Percentiles rank a stretch among this genome's conserved stretches.
Conservation (phyloP, 2,113 vertebrate species). For the Lepus americanus region DNA sequence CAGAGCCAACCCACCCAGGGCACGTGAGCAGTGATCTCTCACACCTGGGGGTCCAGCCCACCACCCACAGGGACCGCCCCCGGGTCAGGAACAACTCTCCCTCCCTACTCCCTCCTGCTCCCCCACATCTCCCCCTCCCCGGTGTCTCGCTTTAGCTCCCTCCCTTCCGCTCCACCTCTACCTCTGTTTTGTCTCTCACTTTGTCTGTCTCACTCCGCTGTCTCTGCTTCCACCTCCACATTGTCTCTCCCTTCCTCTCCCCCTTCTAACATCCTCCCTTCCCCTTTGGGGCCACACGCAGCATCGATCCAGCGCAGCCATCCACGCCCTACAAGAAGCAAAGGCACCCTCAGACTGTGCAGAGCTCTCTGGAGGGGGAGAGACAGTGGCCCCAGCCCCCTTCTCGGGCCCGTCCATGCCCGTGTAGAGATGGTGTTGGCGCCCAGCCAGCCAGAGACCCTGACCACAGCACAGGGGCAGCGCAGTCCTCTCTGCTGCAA, state of each 20-base stretch:
- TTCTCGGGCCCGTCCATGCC: fast-evolving
- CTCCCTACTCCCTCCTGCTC: too few relatives aligned
- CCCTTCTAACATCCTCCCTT: too few relatives aligned
- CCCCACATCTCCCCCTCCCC: too few relatives aligned
- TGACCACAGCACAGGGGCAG: too few relatives aligned
- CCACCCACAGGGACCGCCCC: neutral
- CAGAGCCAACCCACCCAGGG: fast-evolving
- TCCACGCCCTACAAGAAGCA: neutral
- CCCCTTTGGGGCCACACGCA: too few relatives aligned
- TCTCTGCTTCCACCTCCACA: neutral
- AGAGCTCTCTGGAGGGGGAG: fast-evolving
- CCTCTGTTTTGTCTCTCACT: neutral
- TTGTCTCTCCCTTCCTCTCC: too few relatives aligned
- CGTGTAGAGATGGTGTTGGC: fast-evolving
- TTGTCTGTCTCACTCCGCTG: too few relatives aligned
- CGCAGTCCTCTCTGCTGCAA: fast-evolving
- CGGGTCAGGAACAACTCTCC: neutral
- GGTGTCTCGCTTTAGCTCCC: neutral
- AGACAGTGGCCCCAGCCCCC: fast-evolving
- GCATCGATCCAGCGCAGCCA: too few relatives aligned
- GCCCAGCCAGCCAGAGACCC: neutral
- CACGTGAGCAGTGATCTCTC: neutral
- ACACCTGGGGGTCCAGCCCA: neutral
- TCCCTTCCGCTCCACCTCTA: neutral
- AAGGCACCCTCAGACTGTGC: fast-evolving